Conservation (phyloP, 2,113 vertebrate genomes). For the Siphamia tubifer region DNA sequence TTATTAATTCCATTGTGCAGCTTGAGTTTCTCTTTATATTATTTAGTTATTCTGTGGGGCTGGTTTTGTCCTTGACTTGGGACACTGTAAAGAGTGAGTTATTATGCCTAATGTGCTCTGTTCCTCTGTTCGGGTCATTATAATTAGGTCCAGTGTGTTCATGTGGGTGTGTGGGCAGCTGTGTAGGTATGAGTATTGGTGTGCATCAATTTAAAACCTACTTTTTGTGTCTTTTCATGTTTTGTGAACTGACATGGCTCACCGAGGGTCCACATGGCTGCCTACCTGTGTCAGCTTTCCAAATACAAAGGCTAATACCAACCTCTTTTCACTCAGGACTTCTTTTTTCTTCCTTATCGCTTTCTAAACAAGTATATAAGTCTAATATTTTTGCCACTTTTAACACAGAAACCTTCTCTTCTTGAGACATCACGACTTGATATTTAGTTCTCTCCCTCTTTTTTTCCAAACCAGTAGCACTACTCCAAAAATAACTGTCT, state of each 20-base stretch:
- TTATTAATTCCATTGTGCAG: neutral
- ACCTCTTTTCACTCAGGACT: conserved; percentile 20
- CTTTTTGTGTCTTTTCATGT: neutral
- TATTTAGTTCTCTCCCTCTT: neutral
- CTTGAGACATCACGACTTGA: neutral
- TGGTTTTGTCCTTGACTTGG: conserved; percentile 48
- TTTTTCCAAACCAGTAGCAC: neutral
- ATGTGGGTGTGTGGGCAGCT: neutral
- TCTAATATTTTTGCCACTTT: neutral
- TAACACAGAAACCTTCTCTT: neutral
- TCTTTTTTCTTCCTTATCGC: neutral
- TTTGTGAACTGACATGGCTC: neutral
- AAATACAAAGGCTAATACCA: neutral
- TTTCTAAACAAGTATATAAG: neutral
- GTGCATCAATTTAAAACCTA: neutral
- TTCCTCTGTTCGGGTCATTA: conserved; percentile 40
- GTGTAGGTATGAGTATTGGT: neutral
- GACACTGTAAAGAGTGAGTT: conserved; percentile 4
- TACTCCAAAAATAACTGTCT: conserved; percentile 29
- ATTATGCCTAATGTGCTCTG: conserved; percentile 32
- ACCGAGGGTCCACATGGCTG: neutral
- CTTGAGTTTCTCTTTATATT: neutral
- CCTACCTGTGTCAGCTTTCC: neutral
- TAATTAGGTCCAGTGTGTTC: conserved; percentile 43
- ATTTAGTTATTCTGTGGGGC: neutral